Evolutionary conservation across 2,113 vertebrate species (phyloP).

Genomic region (Corynorhinus townsendii): DNA sequence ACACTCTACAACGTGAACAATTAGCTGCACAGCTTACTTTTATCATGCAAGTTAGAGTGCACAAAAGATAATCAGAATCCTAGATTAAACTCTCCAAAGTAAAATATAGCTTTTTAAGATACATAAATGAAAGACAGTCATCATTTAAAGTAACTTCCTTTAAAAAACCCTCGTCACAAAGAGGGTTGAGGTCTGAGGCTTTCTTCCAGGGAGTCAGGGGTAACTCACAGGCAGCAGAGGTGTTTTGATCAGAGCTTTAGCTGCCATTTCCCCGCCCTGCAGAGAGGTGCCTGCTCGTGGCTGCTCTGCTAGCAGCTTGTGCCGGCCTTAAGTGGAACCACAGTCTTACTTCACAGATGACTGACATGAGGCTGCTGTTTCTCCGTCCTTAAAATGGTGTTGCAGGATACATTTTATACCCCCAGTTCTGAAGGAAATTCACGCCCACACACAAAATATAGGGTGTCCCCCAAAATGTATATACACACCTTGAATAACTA

Average conservation of each 20-base stretch:
- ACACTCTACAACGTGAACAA: not conserved
- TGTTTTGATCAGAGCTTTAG: not conserved
- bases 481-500: too few relatives aligned
- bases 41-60: not conserved
- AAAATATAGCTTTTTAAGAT: not conserved
- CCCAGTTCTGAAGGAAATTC: not conserved
- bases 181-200: not conserved
- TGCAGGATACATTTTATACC: not conserved
- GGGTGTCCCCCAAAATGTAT: too few relatives aligned
- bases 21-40: not conserved
- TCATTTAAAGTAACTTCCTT: not conserved
- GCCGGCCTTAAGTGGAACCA: not conserved
- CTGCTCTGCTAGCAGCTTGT: not conserved
- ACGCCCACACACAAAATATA: not conserved
- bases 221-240: not conserved
- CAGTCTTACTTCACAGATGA: not conserved
- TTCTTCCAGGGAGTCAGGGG: not conserved
- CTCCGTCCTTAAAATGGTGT: not conserved
- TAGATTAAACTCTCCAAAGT: not conserved
- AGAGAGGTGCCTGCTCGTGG: fast-evolving
- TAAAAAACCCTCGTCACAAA: not conserved
- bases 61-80: not conserved
- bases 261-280: not conserved
- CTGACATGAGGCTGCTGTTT: not conserved
- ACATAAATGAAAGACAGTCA: not conserved